phyloP scores from a whole-genome alignment of 2,888 invertebrate genomes.

The Pyrrhosoma nymphula region DNA sequence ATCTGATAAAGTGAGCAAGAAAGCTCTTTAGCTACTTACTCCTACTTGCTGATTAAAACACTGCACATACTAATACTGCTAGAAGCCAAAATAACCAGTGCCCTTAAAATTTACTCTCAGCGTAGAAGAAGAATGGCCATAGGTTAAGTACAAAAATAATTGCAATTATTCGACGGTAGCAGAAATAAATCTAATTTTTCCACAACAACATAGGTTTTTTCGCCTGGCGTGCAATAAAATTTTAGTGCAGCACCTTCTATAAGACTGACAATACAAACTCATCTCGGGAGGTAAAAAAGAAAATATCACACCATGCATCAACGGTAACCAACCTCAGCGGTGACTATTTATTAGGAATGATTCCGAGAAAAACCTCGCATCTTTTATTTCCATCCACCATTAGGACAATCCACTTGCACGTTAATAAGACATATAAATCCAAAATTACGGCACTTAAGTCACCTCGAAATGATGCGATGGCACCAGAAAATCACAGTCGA shows the following conservation, averaged over 20 bases:
- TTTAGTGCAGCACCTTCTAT: background rate
- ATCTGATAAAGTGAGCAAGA: too few relatives aligned
- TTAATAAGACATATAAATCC: constrained; percentile 18
- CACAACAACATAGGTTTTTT: too few relatives aligned
- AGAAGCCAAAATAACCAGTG: too few relatives aligned
- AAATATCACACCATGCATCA: background rate
- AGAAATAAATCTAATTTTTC: too few relatives aligned
- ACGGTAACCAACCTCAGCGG: background rate
- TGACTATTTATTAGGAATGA: background rate
- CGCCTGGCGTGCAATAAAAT: background rate
- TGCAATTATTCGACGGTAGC: too few relatives aligned
- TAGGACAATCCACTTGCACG: background rate
- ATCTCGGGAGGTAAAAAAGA: background rate
- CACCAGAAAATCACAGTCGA: background rate
- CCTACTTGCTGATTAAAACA: too few relatives aligned
- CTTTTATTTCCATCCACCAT: background rate
- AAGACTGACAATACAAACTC: background rate
- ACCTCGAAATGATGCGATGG: background rate
- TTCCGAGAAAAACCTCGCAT: background rate
- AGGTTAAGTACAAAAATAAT: too few relatives aligned
- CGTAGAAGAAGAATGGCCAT: too few relatives aligned
- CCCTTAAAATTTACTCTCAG: too few relatives aligned
- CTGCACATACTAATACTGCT: too few relatives aligned
- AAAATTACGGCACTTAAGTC: background rate
- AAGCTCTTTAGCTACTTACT: too few relatives aligned